phyloP scores from a whole-genome alignment of 1,140 invertebrate species.

The Zaprionus kolodkinae region DNA sequence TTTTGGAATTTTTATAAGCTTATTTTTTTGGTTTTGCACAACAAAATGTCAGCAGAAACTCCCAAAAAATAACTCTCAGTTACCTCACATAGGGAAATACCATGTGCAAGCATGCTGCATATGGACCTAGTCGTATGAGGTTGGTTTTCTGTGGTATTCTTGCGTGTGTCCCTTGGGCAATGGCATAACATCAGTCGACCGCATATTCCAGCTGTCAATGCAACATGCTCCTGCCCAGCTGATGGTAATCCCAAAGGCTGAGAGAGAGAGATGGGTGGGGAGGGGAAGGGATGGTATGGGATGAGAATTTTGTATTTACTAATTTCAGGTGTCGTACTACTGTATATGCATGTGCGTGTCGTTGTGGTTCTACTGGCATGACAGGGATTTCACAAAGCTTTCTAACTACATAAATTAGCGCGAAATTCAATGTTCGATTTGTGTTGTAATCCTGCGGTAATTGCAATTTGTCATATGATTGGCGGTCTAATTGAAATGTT shows the following conservation, averaged over 20 bases:
- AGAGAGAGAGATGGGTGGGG: background rate
- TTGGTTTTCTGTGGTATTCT: background rate
- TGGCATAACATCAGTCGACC: background rate
- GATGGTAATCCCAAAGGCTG: background rate
- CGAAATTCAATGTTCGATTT: background rate
- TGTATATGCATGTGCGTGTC: background rate
- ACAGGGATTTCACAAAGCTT: background rate
- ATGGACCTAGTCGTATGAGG: background rate
- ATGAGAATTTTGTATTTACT: background rate
- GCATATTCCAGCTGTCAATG: constrained; percentile 1
- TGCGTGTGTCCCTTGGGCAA: background rate
- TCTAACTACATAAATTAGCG: background rate
- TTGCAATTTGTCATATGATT: constrained; percentile 11
- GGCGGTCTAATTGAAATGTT: background rate
- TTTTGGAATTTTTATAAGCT: background rate
- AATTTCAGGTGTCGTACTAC: constrained; percentile 4
- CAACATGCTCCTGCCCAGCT: background rate
- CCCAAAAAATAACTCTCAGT: background rate
- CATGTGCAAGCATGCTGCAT: background rate
- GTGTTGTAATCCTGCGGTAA: constrained; percentile 1
- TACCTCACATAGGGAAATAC: background rate
- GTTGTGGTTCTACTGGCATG: background rate
- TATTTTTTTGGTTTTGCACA: background rate
- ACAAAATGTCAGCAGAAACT: background rate
- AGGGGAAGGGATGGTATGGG: background rate